Evolutionary conservation across 2,113 vertebrate species (phyloP).

Genomic region (Dinomys branickii): DNA sequence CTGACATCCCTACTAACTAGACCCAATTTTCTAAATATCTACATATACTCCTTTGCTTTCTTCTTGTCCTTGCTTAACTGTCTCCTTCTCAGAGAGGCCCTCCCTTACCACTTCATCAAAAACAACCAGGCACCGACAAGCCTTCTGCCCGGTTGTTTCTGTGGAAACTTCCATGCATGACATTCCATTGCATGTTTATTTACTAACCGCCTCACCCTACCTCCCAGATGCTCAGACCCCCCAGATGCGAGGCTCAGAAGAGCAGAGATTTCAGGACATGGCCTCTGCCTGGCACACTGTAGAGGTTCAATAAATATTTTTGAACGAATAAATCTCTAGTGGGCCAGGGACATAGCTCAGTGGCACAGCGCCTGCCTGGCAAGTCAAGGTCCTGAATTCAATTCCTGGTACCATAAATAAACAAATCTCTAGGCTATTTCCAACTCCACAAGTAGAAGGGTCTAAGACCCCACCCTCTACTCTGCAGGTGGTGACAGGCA

Average conservation of each 20-base stretch:
- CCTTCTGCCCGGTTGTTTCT: background rate
- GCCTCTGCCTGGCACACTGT: background rate
- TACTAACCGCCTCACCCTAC: background rate
- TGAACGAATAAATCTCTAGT: background rate
- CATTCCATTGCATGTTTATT: background rate
- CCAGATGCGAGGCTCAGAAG: background rate
- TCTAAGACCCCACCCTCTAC: background rate
- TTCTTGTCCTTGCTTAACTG: conserved; percentile 1
- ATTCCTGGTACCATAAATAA: background rate
- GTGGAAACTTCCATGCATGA: background rate
- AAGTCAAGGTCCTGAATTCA: no score
- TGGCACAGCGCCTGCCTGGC: no score
- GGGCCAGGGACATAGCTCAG: no score
- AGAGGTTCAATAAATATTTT: background rate
- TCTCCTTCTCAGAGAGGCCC: background rate
- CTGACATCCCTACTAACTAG: background rate
- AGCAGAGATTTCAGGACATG: background rate
- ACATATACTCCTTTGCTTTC: background rate
- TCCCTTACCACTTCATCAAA: background rate
- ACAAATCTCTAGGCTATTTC: background rate
- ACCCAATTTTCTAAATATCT: background rate
- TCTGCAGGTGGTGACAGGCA: background rate
- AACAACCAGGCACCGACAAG: background rate
- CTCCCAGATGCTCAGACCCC: background rate
- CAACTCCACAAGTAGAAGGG: background rate